These are phyloP conservation scores for Ruditapes philippinarum DNA, from an alignment of 1,140 invertebrate species.

Conservation along the genomic window DNA sequence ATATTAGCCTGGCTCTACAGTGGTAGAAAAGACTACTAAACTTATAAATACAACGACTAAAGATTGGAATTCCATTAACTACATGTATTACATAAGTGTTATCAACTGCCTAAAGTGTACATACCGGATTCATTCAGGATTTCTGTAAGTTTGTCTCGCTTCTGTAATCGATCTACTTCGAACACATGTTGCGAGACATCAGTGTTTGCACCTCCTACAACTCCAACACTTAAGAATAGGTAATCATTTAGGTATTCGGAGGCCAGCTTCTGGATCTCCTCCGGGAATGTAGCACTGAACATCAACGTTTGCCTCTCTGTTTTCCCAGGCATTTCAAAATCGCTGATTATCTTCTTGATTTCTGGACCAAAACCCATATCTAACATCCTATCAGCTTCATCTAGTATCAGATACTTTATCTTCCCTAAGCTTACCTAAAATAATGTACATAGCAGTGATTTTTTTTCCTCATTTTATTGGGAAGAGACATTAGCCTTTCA, in stretches of 20 bases:
- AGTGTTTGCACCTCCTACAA: constrained; percentile 95
- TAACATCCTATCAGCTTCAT: constrained; percentile 99
- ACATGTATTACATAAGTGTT: too few relatives aligned
- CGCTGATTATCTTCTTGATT: constrained; percentile 92
- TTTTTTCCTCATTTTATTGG: too few relatives aligned
- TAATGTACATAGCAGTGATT: too few relatives aligned
- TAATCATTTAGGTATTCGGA: constrained; percentile 92
- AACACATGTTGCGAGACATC: constrained; percentile 96
- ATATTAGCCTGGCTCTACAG: too few relatives aligned
- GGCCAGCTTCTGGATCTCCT: constrained; percentile 93
- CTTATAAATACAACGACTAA: too few relatives aligned
- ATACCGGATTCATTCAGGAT: constrained; percentile 89
- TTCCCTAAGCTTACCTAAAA: constrained; percentile 89
- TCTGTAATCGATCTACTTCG: constrained; percentile 91
- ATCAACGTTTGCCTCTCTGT: constrained; percentile 93
- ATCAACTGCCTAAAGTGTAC: too few relatives aligned
- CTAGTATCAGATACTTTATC: constrained; percentile 94
- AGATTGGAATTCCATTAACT: too few relatives aligned
- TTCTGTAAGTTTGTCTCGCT: constrained; percentile 91
- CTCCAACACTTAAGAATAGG: constrained; percentile 94
- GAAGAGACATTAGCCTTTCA: too few relatives aligned
- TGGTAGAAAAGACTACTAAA: too few relatives aligned
- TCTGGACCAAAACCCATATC: constrained; percentile 94
- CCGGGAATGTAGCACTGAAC: constrained; percentile 97
- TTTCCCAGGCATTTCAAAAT: constrained; percentile 91